A percentile compares a stretch with the other conserved stretches of the same genome.
Conservation (phyloP, 2,888 invertebrate species). For the Phortica magna region DNA sequence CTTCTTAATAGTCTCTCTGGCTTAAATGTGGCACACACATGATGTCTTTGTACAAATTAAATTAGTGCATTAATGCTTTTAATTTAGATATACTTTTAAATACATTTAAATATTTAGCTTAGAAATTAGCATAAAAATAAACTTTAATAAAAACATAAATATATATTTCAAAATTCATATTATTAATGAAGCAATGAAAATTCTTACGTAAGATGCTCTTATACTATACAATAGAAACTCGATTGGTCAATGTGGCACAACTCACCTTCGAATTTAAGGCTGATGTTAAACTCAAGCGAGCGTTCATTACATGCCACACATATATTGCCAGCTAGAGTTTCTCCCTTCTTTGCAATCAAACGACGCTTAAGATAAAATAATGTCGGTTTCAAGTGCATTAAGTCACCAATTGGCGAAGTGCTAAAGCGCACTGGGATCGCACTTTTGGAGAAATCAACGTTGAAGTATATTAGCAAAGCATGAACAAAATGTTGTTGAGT, state of each 20-base stretch:
- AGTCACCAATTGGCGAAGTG: constrained; percentile 95
- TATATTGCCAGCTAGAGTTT: constrained; percentile 80
- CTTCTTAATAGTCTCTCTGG: too few species aligned
- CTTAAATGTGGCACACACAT: too few species aligned
- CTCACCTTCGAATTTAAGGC: constrained; percentile 47
- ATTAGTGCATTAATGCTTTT: too few species aligned
- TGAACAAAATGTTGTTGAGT: constrained; percentile 94
- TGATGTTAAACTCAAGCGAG: constrained; percentile 52
- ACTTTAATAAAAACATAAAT: too few species aligned
- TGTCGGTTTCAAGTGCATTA: constrained; percentile 97
- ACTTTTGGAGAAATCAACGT: constrained; percentile 98
- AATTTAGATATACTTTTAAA: too few species aligned
- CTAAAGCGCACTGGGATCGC: constrained; percentile 98
- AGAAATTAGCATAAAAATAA: too few species aligned
- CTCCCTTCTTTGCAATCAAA: constrained; percentile 92
- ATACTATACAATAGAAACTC: background rate
- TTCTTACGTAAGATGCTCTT: too few species aligned
- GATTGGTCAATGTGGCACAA: background rate
- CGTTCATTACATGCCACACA: constrained; percentile 84
- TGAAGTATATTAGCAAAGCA: constrained; percentile 97
- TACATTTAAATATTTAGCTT: too few species aligned
- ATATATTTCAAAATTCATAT: too few species aligned
- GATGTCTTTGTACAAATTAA: too few species aligned
- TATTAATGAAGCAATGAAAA: too few species aligned
- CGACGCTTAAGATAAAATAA: constrained; percentile 98